Conservation (phyloP, 2,888 invertebrate genomes). For the Platycheirus albimanus region DNA sequence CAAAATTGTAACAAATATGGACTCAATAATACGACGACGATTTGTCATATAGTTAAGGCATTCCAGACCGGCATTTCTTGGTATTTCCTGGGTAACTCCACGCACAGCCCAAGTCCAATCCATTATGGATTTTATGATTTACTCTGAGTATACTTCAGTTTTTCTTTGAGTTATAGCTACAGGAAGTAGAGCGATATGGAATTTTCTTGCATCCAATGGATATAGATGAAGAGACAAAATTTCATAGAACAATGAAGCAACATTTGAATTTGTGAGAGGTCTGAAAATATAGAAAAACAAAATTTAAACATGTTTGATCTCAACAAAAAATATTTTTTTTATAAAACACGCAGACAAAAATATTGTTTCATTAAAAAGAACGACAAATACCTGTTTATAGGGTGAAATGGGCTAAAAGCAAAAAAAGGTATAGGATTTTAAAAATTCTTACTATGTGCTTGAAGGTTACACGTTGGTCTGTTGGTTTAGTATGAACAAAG, state of each 20-base stretch:
- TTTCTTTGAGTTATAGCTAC: constrained; percentile 1
- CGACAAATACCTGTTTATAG: no score
- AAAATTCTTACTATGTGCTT: no score
- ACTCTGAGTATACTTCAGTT: constrained; percentile 1
- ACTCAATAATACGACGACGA: constrained; percentile 89
- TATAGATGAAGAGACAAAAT: constrained; percentile 7
- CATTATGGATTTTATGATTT: constrained; percentile 81
- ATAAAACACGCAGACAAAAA: no score
- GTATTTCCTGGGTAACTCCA: constrained; percentile 93
- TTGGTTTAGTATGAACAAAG: no score
- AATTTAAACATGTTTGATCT: no score
- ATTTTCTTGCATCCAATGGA: constrained; percentile 37
- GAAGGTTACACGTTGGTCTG: no score
- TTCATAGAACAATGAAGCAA: constrained; percentile 1
- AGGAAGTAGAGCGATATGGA: constrained; percentile 30
- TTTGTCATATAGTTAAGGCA: constrained; percentile 91
- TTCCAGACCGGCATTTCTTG: constrained; percentile 94
- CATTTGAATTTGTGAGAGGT: constrained; percentile 21
- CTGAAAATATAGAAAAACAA: no score
- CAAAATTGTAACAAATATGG: constrained; percentile 85
- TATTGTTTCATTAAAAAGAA: no score
- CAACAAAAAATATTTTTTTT: no score
- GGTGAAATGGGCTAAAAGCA: no score
- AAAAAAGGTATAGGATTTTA: no score
- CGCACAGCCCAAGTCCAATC: constrained; percentile 90